Evolutionary conservation across 53 echinoderm and acorn worm genomes (phyloP).

Genomic region (Glandiceps talaboti): DNA sequence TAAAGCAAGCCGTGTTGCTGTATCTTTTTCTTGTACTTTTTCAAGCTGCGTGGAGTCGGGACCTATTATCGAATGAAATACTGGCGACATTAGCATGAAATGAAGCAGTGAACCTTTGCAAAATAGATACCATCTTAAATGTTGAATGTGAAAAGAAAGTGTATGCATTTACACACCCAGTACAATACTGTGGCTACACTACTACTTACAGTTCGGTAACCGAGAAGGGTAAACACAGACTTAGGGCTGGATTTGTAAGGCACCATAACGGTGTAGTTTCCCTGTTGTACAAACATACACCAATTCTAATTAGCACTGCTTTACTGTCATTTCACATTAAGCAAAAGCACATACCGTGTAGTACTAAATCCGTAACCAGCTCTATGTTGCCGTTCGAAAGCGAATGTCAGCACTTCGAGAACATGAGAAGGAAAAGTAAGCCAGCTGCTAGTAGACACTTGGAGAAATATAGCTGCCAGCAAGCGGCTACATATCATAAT

Average conservation of each 20-base stretch:
- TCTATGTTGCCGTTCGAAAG: background rate
- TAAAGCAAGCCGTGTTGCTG: background rate
- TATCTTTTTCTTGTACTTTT: background rate
- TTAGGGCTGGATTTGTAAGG: background rate
- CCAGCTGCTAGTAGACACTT: background rate
- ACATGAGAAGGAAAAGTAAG: background rate
- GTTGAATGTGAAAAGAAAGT: background rate
- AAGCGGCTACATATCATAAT: background rate
- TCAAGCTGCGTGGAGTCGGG: background rate
- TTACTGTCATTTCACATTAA: background rate
- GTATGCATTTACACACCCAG: background rate
- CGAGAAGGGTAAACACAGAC: background rate
- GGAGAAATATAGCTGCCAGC: background rate
- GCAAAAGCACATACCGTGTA: background rate
- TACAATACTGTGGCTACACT: background rate
- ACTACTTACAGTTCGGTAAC: background rate
- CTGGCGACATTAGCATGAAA: background rate
- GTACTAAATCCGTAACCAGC: background rate
- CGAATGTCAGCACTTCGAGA: background rate
- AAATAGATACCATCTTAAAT: background rate
- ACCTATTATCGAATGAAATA: background rate
- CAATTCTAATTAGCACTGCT: background rate
- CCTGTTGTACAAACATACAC: background rate
- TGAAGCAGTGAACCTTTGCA: background rate
- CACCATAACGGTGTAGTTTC: background rate